Conservation (phyloP, 2,113 vertebrate genomes). For the Pelobates fuscus region DNA sequence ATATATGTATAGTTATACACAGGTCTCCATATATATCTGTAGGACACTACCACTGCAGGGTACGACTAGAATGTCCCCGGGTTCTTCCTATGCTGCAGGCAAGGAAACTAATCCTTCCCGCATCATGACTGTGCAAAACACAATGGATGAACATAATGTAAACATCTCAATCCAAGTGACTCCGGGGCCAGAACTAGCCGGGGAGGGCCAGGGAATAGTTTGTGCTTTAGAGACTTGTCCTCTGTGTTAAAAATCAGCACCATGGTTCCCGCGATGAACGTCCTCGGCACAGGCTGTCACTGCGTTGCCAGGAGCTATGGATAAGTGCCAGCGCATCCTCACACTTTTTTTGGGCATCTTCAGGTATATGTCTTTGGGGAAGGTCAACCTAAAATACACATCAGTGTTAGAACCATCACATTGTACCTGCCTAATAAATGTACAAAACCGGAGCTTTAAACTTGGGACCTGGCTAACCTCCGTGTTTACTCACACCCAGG, state of each 20-base stretch:
- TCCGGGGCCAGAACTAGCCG: no score
- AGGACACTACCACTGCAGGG: background rate
- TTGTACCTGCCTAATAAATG: background rate
- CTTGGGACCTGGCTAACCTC: no score
- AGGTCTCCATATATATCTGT: background rate
- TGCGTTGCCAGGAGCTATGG: slow-evolving; percentile 88
- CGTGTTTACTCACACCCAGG: no score
- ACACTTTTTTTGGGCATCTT: slow-evolving; percentile 76
- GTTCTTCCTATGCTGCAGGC: no score
- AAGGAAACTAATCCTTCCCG: no score
- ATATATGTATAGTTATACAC: slow-evolving; percentile 13
- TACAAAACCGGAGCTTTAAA: background rate
- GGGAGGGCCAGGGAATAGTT: background rate
- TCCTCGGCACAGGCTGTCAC: slow-evolving; percentile 91
- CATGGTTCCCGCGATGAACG: slow-evolving; percentile 90
- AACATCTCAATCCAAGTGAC: no score
- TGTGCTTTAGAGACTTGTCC: slow-evolving; percentile 40
- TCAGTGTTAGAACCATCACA: background rate
- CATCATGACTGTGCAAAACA: no score
- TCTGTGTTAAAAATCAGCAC: slow-evolving; percentile 68
- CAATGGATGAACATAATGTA: no score
- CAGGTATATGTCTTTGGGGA: slow-evolving; percentile 62
- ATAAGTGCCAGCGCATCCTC: slow-evolving; percentile 87
- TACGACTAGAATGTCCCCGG: background rate
- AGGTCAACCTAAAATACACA: slow-evolving; percentile 67